These are phyloP conservation scores for Stictonetta naevosa DNA, from an alignment of 2,113 vertebrate species.

Conservation along the genomic window DNA sequence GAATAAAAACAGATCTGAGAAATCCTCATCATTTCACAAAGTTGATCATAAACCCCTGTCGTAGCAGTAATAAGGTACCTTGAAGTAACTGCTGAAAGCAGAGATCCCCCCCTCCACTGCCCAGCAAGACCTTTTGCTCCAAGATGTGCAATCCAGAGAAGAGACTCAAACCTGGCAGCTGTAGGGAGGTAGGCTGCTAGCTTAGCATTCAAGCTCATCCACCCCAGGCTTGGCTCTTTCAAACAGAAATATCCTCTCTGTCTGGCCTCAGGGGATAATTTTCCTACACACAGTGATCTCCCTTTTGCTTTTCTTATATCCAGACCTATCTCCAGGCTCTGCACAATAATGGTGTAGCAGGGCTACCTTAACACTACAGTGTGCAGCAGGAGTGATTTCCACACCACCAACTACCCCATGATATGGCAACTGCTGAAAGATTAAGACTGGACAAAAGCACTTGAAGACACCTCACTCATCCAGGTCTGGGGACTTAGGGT, in stretches of 20 bases:
- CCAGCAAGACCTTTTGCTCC: background rate
- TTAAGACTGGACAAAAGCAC: background rate
- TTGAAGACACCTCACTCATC: background rate
- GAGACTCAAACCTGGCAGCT: background rate
- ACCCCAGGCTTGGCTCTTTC: background rate
- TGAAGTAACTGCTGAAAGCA: background rate
- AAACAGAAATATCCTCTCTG: background rate
- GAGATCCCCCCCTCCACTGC: background rate
- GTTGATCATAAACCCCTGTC: background rate
- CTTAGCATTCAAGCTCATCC: background rate
- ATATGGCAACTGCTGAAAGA: background rate
- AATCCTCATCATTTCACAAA: background rate
- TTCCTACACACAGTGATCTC: background rate
- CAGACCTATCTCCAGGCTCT: background rate
- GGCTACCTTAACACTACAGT: background rate
- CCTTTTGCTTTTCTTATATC: background rate
- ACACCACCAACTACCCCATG: background rate
- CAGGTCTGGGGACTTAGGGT: background rate
- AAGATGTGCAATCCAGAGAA: background rate
- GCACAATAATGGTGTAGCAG: background rate
- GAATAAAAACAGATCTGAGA: background rate
- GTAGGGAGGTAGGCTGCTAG: background rate
- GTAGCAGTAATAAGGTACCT: background rate
- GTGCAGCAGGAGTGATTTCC: background rate
- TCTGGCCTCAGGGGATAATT: background rate